Percentiles rank a stretch among this genome's conserved stretches.
Conservation (phyloP, 2,797 vertebrate genomes). For the Pipistrellus pipistrellus region DNA sequence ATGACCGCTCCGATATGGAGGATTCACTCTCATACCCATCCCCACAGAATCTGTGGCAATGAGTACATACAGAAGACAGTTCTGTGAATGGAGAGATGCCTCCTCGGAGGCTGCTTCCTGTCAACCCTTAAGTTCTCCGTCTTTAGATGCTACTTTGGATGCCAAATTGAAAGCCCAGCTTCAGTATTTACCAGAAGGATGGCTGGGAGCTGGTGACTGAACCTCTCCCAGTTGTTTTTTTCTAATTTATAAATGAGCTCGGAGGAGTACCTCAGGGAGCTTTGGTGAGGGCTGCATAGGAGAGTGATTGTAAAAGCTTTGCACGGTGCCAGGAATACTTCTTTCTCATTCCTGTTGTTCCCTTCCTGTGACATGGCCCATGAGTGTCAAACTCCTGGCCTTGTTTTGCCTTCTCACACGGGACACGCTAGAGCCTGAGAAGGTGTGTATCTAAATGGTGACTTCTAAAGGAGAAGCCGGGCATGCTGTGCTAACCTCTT, state of each 20-base stretch:
- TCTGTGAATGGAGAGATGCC: neutral
- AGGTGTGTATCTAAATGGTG: neutral
- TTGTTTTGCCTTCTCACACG: neutral
- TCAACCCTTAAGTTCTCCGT: neutral
- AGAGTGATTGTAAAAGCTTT: neutral
- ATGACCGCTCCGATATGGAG: neutral
- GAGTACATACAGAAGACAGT: neutral
- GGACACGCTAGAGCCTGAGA: neutral
- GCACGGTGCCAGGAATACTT: neutral
- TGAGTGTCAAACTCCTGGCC: neutral
- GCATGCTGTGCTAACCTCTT: neutral
- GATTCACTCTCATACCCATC: neutral
- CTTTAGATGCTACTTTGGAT: neutral
- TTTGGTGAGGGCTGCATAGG: neutral
- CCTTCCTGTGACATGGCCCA: too few relatives aligned
- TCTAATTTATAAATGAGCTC: neutral
- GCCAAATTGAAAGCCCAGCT: neutral
- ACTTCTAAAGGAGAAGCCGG: neutral
- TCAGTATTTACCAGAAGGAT: neutral
- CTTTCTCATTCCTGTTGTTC: neutral
- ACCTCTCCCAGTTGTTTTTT: neutral
- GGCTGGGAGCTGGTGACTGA: neutral
- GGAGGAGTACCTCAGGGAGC: neutral
- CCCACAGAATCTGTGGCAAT: neutral
- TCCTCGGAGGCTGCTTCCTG: neutral